Evolutionary conservation across 35 echinoderm and acorn worm species (phyloP).

Genomic region (Strongylocentrotus purpuratus): DNA sequence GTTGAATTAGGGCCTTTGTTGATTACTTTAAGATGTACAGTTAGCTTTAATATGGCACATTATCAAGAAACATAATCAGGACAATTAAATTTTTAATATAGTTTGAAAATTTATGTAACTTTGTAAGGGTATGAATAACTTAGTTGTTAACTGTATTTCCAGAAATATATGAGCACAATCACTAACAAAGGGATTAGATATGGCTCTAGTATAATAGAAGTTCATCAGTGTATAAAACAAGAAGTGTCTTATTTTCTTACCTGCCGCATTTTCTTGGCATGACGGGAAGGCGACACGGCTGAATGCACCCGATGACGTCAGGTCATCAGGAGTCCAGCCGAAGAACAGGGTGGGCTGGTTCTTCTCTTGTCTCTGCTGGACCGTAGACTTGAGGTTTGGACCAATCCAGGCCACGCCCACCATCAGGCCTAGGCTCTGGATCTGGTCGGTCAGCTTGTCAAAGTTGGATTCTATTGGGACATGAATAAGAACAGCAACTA

Average conservation of each 20-base stretch:
- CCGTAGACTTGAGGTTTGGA: not conserved
- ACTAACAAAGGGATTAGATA: too few relatives aligned
- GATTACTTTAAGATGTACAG: too few relatives aligned
- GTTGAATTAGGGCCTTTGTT: too few relatives aligned
- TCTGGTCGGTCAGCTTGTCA: constrained; percentile 44
- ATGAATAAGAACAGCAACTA: not conserved
- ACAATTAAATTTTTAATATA: too few relatives aligned
- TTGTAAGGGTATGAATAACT: too few relatives aligned
- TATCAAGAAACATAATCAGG: too few relatives aligned
- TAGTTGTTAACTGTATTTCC: too few relatives aligned
- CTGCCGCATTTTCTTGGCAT: constrained; percentile 8
- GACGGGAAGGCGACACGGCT: constrained; percentile 50
- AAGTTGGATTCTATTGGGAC: constrained; percentile 22
- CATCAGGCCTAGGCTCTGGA: constrained; percentile 37
- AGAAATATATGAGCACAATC: too few relatives aligned
- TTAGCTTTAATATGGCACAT: too few relatives aligned
- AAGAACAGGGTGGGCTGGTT: constrained; percentile 40
- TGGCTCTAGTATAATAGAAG: too few relatives aligned
- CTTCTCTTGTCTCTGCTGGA: constrained; percentile 42
- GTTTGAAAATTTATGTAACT: too few relatives aligned
- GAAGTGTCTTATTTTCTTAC: not conserved
- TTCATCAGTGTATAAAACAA: too few relatives aligned
- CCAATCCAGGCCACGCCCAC: constrained; percentile 55
- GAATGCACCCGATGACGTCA: constrained; percentile 37
- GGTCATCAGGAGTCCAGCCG: constrained; percentile 39